Evolutionary conservation across 2,888 invertebrate species (phyloP), one percentile per base, ranked within the genome.

Genomic region (Napeogenes inachia): DNA sequence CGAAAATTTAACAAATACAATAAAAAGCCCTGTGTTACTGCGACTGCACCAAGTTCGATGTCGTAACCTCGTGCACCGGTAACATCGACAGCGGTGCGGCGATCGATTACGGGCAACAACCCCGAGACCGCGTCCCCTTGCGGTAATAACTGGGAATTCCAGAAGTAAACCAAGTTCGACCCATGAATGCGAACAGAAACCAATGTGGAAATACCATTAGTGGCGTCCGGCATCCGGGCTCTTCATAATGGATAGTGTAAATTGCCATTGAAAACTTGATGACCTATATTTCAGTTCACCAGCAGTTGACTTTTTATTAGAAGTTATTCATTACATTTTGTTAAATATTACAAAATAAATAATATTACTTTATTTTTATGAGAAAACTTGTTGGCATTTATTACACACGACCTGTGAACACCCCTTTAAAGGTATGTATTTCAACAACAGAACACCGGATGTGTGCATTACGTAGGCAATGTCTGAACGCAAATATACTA

Each of bases 101-200:
- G 79, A 88, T 89, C 89, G 88, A 89, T 89, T 69, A 74, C 81
- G 88, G 88, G 80, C 89, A 89, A 86, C 88, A 87, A 89, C 88
- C 89, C 75, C 85, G 78, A 76, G 73, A 72, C 76, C 75, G 72
- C 78, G 76, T 80, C 84, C 85, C 86, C 84, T 79, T 82, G 80
- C 83, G 72, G 81, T 84, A 83, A 81, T 85, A 83, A 83, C 82
- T 80, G 89, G 89, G 81, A 89, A 89, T 87, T 85, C 89, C 89
- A 85, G 82, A 79, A 87, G 76, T 73, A 71, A 80, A 70, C 74
- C 70, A 73, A 66, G 72, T 72, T 78, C 73, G 73, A 72, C 73
- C 75, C 68, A 72, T 79, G 79, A 76, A 80, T 73, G 75, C 74
- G 73, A 73, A 73, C 71, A 70, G 67, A 71, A 71, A 68, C 70